Base-by-base conservation (phyloP, 2,113 vertebrate species). In the Balaeniceps rex region DNA sequence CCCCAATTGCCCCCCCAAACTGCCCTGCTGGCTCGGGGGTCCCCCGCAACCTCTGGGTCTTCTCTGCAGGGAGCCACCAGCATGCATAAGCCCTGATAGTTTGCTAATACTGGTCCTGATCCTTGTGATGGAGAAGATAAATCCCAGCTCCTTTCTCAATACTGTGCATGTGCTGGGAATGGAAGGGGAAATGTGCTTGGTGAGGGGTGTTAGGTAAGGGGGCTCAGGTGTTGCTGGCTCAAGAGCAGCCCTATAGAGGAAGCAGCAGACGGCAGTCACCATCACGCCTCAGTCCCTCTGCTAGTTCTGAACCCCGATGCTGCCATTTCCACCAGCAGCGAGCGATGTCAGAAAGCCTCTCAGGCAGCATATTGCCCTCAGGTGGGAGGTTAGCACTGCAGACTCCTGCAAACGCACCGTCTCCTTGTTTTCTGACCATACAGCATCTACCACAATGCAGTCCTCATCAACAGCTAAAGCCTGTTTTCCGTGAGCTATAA, bases 401-500 rank as follows among this genome's bases (percentile, higher is more conserved):
- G 19, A 46, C 17, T 55, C 19, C 54, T 52, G 26, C 31, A 70
- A 28, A n/a, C 25, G 34, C 3, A 0, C 8, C 18, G 14, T 7
- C 19, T 36, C 40, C 58, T n/a, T 46, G 19, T 51, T 76, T 83
- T 71, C 79, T 76, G 63, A 51, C 26, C 38, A 21, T 12, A 29
- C 22, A 51, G 22, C 31, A 29, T 17, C 2, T 2, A 44, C 11
- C 29, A 44, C 36, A 74, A 7, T 0, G 3, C 31, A 81, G 47
- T 52, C 65, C 33, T 92, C 2, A 2, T 47, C 86, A 70, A 44
- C 31, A 46, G 3, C 8, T 54, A 40, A 55, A 1, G 1, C 18
- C 2, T 0, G 1, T 64, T 71, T 60, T 68, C 19, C 34, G 2
- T 10, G 18, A 80, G 36, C 57, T 70, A 14, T 0, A 0, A 25